Conservation (phyloP, 2,113 vertebrate species). For the Desmodus rotundus region DNA sequence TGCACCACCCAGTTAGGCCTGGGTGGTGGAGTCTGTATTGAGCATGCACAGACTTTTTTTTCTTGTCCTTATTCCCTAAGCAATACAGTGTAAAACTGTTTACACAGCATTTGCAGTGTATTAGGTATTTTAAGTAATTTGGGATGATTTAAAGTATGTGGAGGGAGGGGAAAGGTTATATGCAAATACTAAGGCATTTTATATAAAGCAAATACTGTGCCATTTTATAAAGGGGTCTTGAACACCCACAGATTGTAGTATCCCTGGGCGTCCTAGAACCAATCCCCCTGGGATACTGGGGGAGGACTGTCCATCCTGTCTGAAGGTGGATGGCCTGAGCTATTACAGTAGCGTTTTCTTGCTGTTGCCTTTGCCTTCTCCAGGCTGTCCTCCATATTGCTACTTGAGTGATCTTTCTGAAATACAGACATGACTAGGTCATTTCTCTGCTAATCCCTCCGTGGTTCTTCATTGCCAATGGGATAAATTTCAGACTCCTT, state of each 20-base stretch:
- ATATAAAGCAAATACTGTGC: background rate
- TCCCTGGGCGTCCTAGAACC: background rate
- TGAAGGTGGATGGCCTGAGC: background rate
- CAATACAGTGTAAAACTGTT: background rate
- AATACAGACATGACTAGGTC: background rate
- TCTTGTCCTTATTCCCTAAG: background rate
- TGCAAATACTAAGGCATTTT: background rate
- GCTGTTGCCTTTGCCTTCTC: background rate
- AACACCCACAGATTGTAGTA: background rate
- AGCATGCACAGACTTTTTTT: background rate
- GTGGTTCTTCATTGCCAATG: background rate
- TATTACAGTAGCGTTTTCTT: background rate
- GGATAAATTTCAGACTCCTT: background rate
- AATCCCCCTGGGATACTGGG: too few species aligned
- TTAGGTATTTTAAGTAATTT: background rate
- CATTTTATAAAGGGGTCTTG: too few species aligned
- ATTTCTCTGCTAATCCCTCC: background rate
- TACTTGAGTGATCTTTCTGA: background rate
- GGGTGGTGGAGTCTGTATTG: background rate
- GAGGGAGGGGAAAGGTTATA: background rate
- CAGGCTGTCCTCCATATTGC: background rate
- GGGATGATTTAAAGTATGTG: background rate
- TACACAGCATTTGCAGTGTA: too few species aligned
- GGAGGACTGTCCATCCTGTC: background rate
- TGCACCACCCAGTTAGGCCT: background rate